Conservation (phyloP, 2,888 invertebrate genomes). For the Cataglyphis cursor region DNA sequence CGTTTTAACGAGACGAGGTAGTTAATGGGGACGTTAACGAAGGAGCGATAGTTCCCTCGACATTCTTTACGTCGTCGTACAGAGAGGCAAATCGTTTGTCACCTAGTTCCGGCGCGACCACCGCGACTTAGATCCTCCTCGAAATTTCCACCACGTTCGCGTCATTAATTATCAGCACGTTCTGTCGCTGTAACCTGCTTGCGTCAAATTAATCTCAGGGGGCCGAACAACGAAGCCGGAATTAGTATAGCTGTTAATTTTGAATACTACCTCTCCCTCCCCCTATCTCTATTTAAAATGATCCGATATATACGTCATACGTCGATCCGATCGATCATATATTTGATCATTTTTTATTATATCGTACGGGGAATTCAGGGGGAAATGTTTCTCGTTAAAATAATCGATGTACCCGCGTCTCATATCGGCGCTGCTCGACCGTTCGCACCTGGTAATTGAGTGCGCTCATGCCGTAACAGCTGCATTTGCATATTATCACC, state of each 20-base stretch:
- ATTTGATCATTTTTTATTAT: constrained; percentile 31
- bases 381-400: constrained; percentile 43
- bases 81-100: constrained; percentile 52
- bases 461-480: constrained; percentile 51
- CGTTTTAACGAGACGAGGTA: constrained; percentile 45
- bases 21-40: constrained; percentile 52
- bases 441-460: constrained; percentile 57
- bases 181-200: constrained; percentile 33
- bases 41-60: constrained; percentile 44
- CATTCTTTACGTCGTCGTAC: constrained; percentile 40
- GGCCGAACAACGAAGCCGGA: constrained; percentile 31
- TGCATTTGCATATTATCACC: constrained; percentile 57
- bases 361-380: constrained; percentile 14
- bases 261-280: background rate
- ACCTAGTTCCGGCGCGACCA: constrained; percentile 53
- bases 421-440: constrained; percentile 31
- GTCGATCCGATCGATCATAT: constrained; percentile 28
- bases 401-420: constrained; percentile 42
- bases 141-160: constrained; percentile 47
- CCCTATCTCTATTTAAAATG: background rate
- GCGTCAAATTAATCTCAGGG: constrained; percentile 49
- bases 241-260: constrained; percentile 49
- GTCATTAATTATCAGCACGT: constrained; percentile 49
- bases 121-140: constrained; percentile 47
- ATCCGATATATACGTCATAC: background rate